Evolutionary conservation across 2,113 vertebrate genomes (phyloP), one percentile per base, ranked within the genome.

Genomic region (Dolichotis patagonum): DNA sequence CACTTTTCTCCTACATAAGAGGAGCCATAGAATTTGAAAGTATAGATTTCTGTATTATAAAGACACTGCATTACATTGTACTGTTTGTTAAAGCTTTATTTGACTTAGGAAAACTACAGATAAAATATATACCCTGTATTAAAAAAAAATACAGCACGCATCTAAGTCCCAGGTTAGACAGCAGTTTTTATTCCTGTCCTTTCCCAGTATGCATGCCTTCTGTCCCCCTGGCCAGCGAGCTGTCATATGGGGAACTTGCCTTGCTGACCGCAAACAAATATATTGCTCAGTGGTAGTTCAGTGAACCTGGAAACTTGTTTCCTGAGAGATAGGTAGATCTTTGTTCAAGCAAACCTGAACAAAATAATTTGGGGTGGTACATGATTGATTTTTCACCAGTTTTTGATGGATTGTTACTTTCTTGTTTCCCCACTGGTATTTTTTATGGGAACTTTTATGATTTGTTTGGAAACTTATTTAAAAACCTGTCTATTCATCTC

Each of bases 381-480:
- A 28, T 0, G 22, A 60, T 38, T 94, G 56, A n/a, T 41, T 94
- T 98, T 96, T 94, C 92, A 32, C 17, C 11, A 46, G 90, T 96
- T 95, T 96, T 94, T 95, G 30, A 85, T 95, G 49, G 3, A 82
- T 54, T 94, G 62, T 92, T 85, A 65, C 78, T 98, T 97, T 95
- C 58, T 93, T 78, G 62, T 91, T 94, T 92, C 91, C 69, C 81
- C 65, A 58, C 2, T 94, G 63, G 38, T 95, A 35, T 97, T 96
- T 95, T 52, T 86, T 38, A 62, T 46, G 92, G 75, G 54, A 97
- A 91, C 0, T 1, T 93, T 84, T 95, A 89, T 24, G 26, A 38
- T 95, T 83, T 97, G 30, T 95, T 97, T 94, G 90, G 88, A 97
- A 41, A 62, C 62, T 94, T 97, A 97, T 85, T 93, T 96, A 96